A percentile compares a stretch with the other conserved stretches of the same genome.
Conservation (phyloP, 2,113 vertebrate species). For the Eolophus roseicapilla region DNA sequence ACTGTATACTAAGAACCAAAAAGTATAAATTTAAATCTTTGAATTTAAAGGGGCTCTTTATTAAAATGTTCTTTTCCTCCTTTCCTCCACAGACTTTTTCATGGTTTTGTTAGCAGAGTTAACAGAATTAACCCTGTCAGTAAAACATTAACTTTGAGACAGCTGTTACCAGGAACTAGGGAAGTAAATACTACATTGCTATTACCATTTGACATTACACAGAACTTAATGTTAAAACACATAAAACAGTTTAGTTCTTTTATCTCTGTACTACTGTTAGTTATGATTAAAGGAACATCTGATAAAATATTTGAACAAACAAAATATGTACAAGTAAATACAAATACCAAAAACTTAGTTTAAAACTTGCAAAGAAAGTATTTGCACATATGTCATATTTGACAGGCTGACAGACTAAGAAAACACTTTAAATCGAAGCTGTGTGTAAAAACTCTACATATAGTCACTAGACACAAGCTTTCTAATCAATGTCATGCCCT, state of each 20-base stretch:
- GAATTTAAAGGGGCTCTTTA: neutral
- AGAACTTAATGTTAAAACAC: slow-evolving; percentile 34
- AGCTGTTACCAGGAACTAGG: neutral
- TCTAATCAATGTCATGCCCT: slow-evolving; percentile 38
- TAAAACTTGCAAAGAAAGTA: slow-evolving; percentile 43
- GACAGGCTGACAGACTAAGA: slow-evolving; percentile 52
- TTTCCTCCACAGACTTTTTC: neutral
- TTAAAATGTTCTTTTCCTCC: neutral
- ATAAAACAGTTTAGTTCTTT: slow-evolving; percentile 29
- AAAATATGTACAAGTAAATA: slow-evolving; percentile 61
- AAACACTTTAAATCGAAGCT: slow-evolving; percentile 43
- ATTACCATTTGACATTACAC: slow-evolving; percentile 27
- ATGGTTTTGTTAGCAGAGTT: neutral
- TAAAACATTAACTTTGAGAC: neutral
- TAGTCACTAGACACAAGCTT: slow-evolving; percentile 22
- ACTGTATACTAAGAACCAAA: neutral
- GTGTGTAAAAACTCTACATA: neutral
- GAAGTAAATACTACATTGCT: slow-evolving; percentile 28
- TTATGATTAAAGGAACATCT: neutral
- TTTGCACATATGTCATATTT: neutral
- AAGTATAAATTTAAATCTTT: neutral
- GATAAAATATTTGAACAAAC: slow-evolving; percentile 63
- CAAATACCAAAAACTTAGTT: slow-evolving; percentile 33
- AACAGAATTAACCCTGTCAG: neutral
- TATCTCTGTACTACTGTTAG: neutral